Percentiles rank a stretch among this genome's conserved stretches.
phyloP scores from a whole-genome alignment of 2,797 vertebrate genomes.

The Sebastes wilsoni region DNA sequence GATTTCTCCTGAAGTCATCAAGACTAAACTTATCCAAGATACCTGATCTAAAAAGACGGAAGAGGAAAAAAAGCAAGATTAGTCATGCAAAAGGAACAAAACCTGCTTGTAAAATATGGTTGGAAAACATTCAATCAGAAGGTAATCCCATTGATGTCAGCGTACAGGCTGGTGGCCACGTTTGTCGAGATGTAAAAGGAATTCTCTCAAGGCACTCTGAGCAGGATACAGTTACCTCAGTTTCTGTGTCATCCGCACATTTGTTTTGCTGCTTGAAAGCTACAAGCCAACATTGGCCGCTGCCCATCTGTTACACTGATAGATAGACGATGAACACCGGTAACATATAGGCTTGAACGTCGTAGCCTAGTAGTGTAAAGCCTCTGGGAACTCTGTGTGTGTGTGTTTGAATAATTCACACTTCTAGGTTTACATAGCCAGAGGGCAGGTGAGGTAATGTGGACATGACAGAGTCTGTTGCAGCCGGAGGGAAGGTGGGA shows the following conservation, averaged over 20 bases:
- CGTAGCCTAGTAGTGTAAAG: slow-evolving; percentile 19
- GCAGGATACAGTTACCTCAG: slow-evolving; percentile 46
- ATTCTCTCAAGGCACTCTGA: slow-evolving; percentile 30
- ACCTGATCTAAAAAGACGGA: neutral
- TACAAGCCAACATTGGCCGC: slow-evolving; percentile 39
- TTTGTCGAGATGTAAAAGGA: slow-evolving; percentile 10
- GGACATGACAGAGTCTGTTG: slow-evolving; percentile 57
- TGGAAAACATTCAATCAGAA: neutral
- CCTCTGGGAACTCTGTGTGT: slow-evolving; percentile 3
- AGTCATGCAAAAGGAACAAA: slow-evolving; percentile 8
- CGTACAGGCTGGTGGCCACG: slow-evolving; percentile 4
- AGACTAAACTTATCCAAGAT: neutral
- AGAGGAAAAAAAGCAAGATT: neutral
- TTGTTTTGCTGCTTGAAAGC: slow-evolving; percentile 47
- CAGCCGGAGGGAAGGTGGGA: slow-evolving; percentile 33
- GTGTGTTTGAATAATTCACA: slow-evolving; percentile 60
- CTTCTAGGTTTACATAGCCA: slow-evolving; percentile 75
- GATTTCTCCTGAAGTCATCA: neutral
- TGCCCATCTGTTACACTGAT: slow-evolving; percentile 48
- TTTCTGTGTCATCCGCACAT: slow-evolving; percentile 6
- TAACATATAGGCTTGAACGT: slow-evolving; percentile 66
- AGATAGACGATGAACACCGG: slow-evolving; percentile 19
- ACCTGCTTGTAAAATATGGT: neutral
- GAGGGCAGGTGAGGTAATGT: slow-evolving; percentile 73
- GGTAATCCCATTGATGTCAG: slow-evolving; percentile 23